phyloP scores from a whole-genome alignment of 2,113 vertebrate species.

The Merops nubicus region DNA sequence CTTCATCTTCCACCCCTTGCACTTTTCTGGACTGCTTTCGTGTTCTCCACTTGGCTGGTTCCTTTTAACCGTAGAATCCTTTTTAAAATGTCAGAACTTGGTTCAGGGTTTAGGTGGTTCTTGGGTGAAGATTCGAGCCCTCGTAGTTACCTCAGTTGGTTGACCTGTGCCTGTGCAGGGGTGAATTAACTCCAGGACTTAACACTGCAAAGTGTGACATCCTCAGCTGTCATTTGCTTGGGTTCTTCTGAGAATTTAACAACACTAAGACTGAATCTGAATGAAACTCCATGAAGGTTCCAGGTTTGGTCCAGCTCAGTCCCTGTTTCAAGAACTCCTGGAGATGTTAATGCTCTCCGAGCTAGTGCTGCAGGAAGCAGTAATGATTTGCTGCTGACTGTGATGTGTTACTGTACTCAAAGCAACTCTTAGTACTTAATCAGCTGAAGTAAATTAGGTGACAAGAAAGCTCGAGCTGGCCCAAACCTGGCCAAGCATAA shows the following conservation, averaged over 20 bases:
- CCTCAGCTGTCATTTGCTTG: neutral
- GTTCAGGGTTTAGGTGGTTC: neutral
- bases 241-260: neutral
- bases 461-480: neutral
- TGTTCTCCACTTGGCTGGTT: neutral
- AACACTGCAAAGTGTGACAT: neutral
- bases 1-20: neutral
- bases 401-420: neutral
- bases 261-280: neutral
- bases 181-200: neutral
- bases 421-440: neutral
- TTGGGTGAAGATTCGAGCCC: neutral
- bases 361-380: neutral
- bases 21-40: neutral
- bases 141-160: neutral
- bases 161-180: neutral
- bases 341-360: neutral
- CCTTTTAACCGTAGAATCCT: neutral
- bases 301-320: neutral
- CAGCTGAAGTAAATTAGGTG: constrained; percentile 45
- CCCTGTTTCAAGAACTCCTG: neutral
- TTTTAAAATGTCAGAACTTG: neutral
- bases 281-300: neutral
- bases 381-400: neutral
- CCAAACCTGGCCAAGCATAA: constrained; percentile 16